A percentile compares a stretch with the other conserved stretches of the same genome.
Conservation (phyloP, 30 jellyfish, hydroid and myxozoan genomes). For the Chironex yamaguchii region DNA sequence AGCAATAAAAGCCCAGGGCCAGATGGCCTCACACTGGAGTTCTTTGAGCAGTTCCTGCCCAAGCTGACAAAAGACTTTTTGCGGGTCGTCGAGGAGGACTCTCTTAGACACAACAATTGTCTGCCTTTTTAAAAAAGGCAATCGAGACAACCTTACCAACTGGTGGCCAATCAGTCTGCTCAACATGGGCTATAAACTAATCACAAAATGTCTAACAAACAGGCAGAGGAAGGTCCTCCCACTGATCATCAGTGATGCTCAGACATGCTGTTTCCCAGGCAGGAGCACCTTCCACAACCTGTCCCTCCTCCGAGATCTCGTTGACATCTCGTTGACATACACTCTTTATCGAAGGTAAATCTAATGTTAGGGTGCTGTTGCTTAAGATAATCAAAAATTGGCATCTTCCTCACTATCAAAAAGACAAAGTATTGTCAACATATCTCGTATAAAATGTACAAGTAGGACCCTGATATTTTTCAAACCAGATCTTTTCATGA, state of each 20-base stretch:
- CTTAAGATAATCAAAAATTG: too few relatives aligned
- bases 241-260: constrained; percentile 15
- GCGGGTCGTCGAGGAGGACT: not conserved
- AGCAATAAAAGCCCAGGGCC: constrained; percentile 13
- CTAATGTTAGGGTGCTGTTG: too few relatives aligned
- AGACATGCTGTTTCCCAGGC: constrained; percentile 41
- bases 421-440: too few relatives aligned
- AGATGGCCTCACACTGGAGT: constrained; percentile 3
- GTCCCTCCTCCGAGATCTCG: constrained; percentile 17
- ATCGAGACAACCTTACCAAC: constrained; percentile 3
- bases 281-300: constrained; percentile 16
- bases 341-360: constrained; percentile 15
- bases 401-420: too few relatives aligned
- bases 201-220: constrained; percentile 43
- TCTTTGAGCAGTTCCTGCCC: constrained; percentile 1
- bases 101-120: too few relatives aligned
- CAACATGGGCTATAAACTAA: constrained; percentile 25
- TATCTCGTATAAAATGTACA: too few relatives aligned
- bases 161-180: constrained; percentile 69
- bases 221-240: constrained; percentile 11
- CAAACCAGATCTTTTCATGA: too few relatives aligned
- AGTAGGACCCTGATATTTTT: too few relatives aligned
- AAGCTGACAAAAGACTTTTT: not conserved
- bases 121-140: constrained; percentile 27
- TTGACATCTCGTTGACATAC: constrained; percentile 12